Evolutionary conservation across 2,113 vertebrate species (phyloP), one percentile per base, ranked within the genome.

Genomic region (Camelus dromedarius): DNA sequence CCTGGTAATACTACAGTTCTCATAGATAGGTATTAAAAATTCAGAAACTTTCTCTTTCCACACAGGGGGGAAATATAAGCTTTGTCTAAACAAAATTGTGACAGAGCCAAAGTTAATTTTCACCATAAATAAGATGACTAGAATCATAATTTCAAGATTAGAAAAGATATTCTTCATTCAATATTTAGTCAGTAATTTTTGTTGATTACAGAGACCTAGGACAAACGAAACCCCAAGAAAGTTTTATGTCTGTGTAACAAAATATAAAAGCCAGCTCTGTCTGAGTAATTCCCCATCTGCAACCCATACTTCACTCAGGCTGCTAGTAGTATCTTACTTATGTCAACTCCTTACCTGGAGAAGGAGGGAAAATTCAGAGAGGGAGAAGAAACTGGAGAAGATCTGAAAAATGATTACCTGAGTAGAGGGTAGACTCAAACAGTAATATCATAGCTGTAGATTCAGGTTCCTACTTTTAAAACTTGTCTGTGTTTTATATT

Each of bases 91-190:
- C 38, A 93, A 91, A 96, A 52, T 15, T 86, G 58, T 72, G 48
- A 67, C n/a, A 82, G 26, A 69, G 30, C 19, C 38, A 28, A 92
- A 93, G 66, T 94, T 92, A 87, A 60, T 92, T 82, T 95, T 96
- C 66, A 86, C 58, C 15, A 70, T 26, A 52, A 3, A 66, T 73
- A 69, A 93, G 38, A 60, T 93, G 26, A 85, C 20, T 42, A 5
- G 4, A 79, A 87, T 94, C 15, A 73, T 70, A 70, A 93, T 80
- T 94, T 86, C 46, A 75, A 7, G 18, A 46, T 83, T 42, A 89
- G 30, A 95, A 96, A 89, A 12, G 26, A 66, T 54, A 64, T 95
- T 88, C 91, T 89, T 93, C 9, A 87, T 52, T 95, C 48, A 32
- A 38, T 15, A 73, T 64, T 82, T 48, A 50, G 28, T 87, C 35